These are phyloP conservation scores for Stercorarius parasiticus DNA, from an alignment of 2,113 vertebrate species.

Conservation along the genomic window DNA sequence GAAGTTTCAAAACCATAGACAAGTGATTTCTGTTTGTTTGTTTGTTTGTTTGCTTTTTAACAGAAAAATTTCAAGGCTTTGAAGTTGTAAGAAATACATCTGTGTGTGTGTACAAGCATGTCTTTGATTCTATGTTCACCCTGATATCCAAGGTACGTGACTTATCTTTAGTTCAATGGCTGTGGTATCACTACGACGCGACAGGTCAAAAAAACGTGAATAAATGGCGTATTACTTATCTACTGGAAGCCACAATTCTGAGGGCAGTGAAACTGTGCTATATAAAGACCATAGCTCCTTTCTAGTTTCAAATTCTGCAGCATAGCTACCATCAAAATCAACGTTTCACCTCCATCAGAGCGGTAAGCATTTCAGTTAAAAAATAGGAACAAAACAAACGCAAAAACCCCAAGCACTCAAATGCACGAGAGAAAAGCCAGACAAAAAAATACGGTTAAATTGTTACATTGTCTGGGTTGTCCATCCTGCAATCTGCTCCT, in stretches of 20 bases:
- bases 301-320: not conserved
- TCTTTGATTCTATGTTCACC: not conserved
- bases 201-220: not conserved
- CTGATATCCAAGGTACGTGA: not conserved
- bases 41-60: not conserved
- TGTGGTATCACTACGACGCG: not conserved
- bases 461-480: fast-evolving
- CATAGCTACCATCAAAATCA: not conserved
- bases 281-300: not conserved
- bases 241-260: not conserved
- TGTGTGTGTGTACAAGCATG: not conserved
- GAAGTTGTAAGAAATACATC: not conserved
- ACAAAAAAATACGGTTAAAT: not conserved
- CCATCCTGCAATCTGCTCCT: not conserved
- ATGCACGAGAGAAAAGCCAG: not conserved
- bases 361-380: not conserved
- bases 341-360: not conserved
- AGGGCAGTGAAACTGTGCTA: not conserved
- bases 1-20: not conserved
- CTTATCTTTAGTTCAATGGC: not conserved
- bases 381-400: not conserved
- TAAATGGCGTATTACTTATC: not conserved
- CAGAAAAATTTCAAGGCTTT: not conserved
- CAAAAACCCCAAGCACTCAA: not conserved
- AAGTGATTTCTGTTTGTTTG: not conserved